Evolutionary conservation across 1,140 invertebrate genomes (phyloP), one percentile per base, ranked within the genome.

Genomic region (Reticulitermes speratus): DNA sequence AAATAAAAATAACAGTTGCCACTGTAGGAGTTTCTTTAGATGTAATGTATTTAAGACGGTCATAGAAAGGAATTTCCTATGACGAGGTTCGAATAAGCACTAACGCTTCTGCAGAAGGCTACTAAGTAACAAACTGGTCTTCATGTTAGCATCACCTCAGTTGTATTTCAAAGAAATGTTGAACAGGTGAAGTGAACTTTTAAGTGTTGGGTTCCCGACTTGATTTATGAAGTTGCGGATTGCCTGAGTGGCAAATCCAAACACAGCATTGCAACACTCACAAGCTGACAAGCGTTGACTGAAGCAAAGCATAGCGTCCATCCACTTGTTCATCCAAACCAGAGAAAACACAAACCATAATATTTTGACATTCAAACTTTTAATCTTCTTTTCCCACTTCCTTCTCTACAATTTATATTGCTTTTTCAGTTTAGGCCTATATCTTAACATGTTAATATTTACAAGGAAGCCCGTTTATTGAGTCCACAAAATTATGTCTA

Each of bases 171-270:
- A n/a, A 30, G 65, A 30, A 75, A 75, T 75, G 65, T 75, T 75
- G 65, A 75, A 75, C 65, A 75, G 65, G 65, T 75, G 65, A 75
- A 75, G 65, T n/a, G n/a, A 30, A 25, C 3, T 75, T 9, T 9
- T 12, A 55, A 55, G 65, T n/a, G 25, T 9, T 30, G 6, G 65
- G 65, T 2, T 75, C 25, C 25, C 65, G 25, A 7, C 25, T 75
- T 75, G 65, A 75, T 75, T 75, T 75, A 75, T 75, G 65, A 75
- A 75, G 65, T n/a, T 75, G 65, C n/a, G 65, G n/a, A 75, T 30
- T 75, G 65, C 52, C 52, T 19, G 52, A 55, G 52, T 48, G 14
- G 52, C 52, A 16, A 55, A 55, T 55, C 0, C 19, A 55, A 55
- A 55, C 48, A 48, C 52, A 55, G 52, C 65, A 30, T 75, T 14